Evolutionary conservation across 2,797 vertebrate genomes (phyloP).

Genomic region (Mormyrus proboscirostris): DNA sequence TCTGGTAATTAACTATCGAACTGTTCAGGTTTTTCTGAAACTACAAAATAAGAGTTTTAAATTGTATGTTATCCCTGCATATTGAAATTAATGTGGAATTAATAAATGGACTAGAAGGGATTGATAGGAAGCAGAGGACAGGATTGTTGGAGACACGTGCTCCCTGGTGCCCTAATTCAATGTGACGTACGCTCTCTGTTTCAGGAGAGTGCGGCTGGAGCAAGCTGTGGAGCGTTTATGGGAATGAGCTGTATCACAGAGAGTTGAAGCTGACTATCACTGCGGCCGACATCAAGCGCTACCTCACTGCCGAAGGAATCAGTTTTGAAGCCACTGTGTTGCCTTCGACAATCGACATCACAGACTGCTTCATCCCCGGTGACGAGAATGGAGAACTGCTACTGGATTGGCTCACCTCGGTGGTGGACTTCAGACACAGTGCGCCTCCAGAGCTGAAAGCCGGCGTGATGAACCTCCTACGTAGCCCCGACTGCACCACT

Average conservation of each 20-base stretch:
- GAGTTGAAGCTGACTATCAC: slow-evolving; percentile 69
- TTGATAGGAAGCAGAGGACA: neutral
- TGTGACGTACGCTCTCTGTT: slow-evolving; percentile 14
- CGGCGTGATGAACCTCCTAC: slow-evolving; percentile 67
- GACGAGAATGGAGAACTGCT: slow-evolving; percentile 75
- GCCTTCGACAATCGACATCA: slow-evolving; percentile 79
- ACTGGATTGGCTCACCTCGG: slow-evolving; percentile 85
- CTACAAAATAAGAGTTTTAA: neutral
- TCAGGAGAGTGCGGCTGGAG: slow-evolving; percentile 74
- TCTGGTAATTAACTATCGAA: slow-evolving; percentile 63
- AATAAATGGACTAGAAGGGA: neutral
- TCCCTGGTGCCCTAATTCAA: neutral
- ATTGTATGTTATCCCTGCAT: neutral
- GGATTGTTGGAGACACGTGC: neutral
- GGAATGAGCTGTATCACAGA: slow-evolving; percentile 51
- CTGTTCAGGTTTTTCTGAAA: neutral
- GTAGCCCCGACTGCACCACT: slow-evolving; percentile 67
- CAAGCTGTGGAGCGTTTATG: slow-evolving; percentile 70
- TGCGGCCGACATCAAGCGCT: slow-evolving; percentile 57
- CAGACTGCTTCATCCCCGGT: slow-evolving; percentile 77
- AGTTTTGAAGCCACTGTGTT: slow-evolving; percentile 65
- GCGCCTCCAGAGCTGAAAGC: slow-evolving; percentile 70
- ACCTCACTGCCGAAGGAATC: slow-evolving; percentile 63
- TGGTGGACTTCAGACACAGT: slow-evolving; percentile 66
- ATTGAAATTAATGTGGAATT: neutral